Percentiles rank a stretch among this genome's conserved stretches.
Evolutionary conservation across 2,888 invertebrate genomes (phyloP).

Genomic region (Idaea straminata): DNA sequence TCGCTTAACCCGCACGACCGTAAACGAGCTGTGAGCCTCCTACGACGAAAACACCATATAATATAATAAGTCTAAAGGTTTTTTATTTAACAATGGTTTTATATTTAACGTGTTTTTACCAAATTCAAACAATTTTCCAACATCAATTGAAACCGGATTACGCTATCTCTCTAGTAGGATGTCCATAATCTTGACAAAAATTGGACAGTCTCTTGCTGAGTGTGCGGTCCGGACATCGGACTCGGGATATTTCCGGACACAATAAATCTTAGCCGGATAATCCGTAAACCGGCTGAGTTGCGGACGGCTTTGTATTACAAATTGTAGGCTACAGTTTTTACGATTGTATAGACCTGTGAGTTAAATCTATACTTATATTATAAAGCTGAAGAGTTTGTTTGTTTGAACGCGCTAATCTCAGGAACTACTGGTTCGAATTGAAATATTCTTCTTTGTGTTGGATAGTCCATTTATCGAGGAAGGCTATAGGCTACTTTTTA

Average conservation of each 20-base stretch:
- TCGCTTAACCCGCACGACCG: no score
- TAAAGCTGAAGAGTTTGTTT: no score
- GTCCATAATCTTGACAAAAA: slow-evolving; percentile 45
- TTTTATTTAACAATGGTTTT: no score
- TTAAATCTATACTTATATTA: no score
- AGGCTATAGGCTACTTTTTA: no score
- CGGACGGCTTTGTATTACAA: slow-evolving; percentile 17
- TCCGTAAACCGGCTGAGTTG: slow-evolving; percentile 26
- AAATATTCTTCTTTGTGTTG: no score
- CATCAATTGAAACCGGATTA: slow-evolving; percentile 30
- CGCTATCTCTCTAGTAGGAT: slow-evolving; percentile 23
- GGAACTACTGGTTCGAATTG: no score
- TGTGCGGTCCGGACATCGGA: slow-evolving; percentile 15
- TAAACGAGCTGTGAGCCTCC: no score
- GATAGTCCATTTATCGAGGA: no score
- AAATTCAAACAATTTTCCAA: not conserved
- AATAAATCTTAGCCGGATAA: slow-evolving; percentile 32
- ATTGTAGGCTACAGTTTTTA: not conserved
- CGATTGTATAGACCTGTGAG: not conserved
- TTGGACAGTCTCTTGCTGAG: slow-evolving; percentile 33
- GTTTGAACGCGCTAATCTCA: no score
- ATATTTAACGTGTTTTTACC: not conserved
- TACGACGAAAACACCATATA: no score
- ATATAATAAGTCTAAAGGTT: no score
- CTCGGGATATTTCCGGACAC: slow-evolving; percentile 19